A percentile compares a stretch with the other conserved stretches of the same genome.
These are phyloP conservation scores for Oreocharis arfaki DNA, from an alignment of 2,113 vertebrate genomes.

Conservation along the genomic window DNA sequence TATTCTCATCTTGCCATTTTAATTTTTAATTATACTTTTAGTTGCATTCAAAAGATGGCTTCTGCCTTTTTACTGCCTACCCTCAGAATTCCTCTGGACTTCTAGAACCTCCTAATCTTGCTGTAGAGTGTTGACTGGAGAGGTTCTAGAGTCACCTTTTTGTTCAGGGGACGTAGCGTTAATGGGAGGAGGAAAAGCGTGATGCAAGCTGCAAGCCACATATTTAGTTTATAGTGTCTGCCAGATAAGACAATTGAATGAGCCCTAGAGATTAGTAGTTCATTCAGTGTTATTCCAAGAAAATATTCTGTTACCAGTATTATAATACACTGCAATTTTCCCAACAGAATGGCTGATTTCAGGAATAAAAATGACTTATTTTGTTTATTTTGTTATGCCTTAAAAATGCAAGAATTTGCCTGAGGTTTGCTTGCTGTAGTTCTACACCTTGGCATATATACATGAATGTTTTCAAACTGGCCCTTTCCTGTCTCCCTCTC, in stretches of 20 bases:
- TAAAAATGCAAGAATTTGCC: not conserved
- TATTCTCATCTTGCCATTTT: not conserved
- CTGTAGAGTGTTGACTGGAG: not conserved
- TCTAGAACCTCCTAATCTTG: not conserved
- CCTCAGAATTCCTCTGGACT: not conserved
- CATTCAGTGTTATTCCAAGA: not conserved
- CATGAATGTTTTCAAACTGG: not conserved
- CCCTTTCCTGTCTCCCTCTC: not conserved
- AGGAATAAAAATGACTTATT: not conserved
- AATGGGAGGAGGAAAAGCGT: not conserved
- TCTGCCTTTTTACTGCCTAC: not conserved
- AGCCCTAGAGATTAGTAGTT: not conserved
- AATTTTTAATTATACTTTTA: not conserved
- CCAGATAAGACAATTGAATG: not conserved
- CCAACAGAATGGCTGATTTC: not conserved
- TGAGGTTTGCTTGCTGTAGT: not conserved
- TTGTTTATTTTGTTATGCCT: not conserved
- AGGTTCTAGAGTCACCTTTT: not conserved
- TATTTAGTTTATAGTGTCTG: not conserved
- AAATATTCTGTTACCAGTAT: not conserved
- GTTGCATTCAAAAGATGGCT: not conserved
- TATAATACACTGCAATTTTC: not conserved
- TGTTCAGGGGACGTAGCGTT: not conserved
- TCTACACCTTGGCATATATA: not conserved
- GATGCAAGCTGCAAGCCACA: not conserved